Evolutionary conservation across 2,113 vertebrate genomes (phyloP).

Genomic region (Zingel zingel): DNA sequence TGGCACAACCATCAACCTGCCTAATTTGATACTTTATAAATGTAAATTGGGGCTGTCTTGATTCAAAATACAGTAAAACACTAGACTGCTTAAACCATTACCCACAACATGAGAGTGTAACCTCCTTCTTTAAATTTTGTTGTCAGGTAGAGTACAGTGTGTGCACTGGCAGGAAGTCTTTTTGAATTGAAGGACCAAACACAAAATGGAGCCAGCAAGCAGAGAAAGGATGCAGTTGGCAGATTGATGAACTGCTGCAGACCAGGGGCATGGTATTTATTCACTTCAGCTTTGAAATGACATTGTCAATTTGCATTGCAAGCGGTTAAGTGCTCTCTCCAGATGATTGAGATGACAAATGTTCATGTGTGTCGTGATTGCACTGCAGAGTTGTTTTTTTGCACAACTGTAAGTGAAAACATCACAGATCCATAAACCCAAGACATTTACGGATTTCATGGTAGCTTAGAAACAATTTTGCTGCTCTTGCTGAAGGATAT

Average conservation of each 20-base stretch:
- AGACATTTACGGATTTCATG: slow-evolving; percentile 59
- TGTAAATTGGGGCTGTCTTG: background rate
- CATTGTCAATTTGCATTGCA: slow-evolving; percentile 60
- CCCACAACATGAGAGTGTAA: background rate
- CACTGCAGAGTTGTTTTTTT: background rate
- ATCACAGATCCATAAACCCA: slow-evolving; percentile 41
- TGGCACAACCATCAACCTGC: background rate
- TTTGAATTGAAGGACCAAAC: background rate
- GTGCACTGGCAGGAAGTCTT: background rate
- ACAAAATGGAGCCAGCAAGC: slow-evolving; percentile 9
- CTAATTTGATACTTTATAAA: background rate
- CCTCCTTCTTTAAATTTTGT: background rate
- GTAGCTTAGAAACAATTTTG: slow-evolving; percentile 48
- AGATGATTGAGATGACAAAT: slow-evolving; percentile 60
- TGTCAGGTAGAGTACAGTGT: background rate
- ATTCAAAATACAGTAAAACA: background rate
- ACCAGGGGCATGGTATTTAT: slow-evolving; percentile 33
- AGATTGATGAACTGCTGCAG: slow-evolving; percentile 47
- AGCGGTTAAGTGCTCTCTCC: slow-evolving; percentile 52
- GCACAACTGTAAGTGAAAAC: slow-evolving; percentile 34
- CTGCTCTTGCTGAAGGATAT: slow-evolving; percentile 46
- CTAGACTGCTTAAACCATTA: background rate
- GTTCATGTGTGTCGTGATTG: slow-evolving; percentile 48
- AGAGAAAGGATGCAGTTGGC: slow-evolving; percentile 20
- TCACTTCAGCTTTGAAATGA: slow-evolving; percentile 53